Conservation (phyloP, 2,113 vertebrate genomes). For the Procavia capensis region DNA sequence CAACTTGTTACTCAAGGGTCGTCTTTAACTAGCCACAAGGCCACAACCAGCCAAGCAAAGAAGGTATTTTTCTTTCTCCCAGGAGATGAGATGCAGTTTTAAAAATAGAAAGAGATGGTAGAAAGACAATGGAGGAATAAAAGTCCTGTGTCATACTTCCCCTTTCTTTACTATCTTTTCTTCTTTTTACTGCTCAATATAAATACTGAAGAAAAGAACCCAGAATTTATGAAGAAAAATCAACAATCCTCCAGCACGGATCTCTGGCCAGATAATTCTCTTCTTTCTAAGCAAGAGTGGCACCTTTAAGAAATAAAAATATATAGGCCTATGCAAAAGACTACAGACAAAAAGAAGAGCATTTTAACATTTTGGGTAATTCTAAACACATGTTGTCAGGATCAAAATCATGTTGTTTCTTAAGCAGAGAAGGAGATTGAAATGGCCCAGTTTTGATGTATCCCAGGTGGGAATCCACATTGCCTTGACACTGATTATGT, state of each 20-base stretch:
- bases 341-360: not conserved
- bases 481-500: not conserved
- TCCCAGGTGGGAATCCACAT: not conserved
- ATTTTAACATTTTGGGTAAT: constrained; percentile 60
- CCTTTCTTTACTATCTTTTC: not conserved
- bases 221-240: constrained; percentile 26
- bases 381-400: not conserved
- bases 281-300: constrained; percentile 56
- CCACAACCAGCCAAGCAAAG: not conserved
- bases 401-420: constrained; percentile 46
- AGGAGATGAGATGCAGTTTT: constrained; percentile 40
- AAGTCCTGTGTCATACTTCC: not conserved
- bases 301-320: constrained; percentile 46
- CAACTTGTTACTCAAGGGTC: not conserved
- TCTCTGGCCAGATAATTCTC: not conserved
- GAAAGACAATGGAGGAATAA: constrained; percentile 5
- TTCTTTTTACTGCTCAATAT: not conserved
- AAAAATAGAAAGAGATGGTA: constrained; percentile 59
- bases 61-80: not conserved
- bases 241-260: constrained; percentile 30
- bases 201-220: not conserved
- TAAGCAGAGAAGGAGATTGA: not conserved
- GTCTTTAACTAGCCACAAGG: not conserved
- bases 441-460: not conserved
- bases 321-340: constrained; percentile 50